Conservation (phyloP, 2,113 vertebrate genomes). For the Aptenodytes patagonicus region DNA sequence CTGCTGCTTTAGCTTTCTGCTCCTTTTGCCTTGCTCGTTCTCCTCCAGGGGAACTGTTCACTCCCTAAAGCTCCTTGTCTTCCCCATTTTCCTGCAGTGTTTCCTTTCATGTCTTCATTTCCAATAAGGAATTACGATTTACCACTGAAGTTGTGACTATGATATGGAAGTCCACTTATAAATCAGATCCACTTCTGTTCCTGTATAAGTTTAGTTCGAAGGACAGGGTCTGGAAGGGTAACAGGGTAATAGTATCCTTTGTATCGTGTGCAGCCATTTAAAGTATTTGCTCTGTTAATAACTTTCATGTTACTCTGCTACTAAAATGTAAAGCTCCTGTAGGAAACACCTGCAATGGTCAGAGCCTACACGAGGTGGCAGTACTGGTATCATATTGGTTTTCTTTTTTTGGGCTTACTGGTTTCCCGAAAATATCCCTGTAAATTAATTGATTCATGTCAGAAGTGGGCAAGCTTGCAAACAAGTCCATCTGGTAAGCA, state of each 20-base stretch:
- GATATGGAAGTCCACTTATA: not conserved
- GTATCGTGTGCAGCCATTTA: not conserved
- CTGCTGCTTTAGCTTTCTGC: not conserved
- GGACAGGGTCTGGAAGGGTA: not conserved
- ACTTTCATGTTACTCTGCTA: not conserved
- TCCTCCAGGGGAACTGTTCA: not conserved
- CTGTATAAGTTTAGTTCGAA: not conserved
- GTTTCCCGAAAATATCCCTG: slow-evolving; percentile 19
- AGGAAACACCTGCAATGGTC: not conserved
- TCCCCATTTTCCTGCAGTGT: not conserved
- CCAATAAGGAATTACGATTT: not conserved
- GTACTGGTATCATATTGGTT: not conserved
- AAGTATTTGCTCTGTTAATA: not conserved
- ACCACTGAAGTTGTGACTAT: not conserved
- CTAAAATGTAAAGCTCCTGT: not conserved
- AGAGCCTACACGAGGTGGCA: slow-evolving; percentile 44
- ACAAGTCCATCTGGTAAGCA: slow-evolving; percentile 61
- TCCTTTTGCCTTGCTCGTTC: not conserved
- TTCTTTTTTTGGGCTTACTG: not conserved
- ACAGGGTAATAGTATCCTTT: not conserved
- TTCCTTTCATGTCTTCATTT: not conserved
- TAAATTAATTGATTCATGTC: slow-evolving; percentile 39
- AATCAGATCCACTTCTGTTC: not conserved
- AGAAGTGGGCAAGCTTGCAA: slow-evolving; percentile 57
- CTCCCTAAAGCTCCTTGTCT: not conserved